A percentile compares a stretch with the other conserved stretches of the same genome.
Evolutionary conservation across 1,140 invertebrate species (phyloP).

Genomic region (Diorhabda carinulata): DNA sequence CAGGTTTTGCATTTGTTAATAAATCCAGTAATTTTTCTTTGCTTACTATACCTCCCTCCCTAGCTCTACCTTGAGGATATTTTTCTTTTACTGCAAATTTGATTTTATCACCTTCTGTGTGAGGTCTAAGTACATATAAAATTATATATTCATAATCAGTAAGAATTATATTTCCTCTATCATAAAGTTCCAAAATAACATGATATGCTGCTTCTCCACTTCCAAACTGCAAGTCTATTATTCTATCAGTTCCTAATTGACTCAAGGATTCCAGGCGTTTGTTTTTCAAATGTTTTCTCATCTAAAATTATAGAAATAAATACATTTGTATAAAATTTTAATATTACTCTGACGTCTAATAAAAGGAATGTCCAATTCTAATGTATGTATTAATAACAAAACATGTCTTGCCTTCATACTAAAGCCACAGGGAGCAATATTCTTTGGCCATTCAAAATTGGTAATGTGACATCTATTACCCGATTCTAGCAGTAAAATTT

Average conservation of each 20-base stretch:
- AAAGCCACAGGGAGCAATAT: conserved; percentile 90
- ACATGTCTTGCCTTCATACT: conserved; percentile 81
- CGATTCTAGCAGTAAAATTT: conserved; percentile 88
- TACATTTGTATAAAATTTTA: too few relatives aligned
- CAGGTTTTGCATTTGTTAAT: conserved; percentile 62
- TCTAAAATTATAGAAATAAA: conserved; percentile 52
- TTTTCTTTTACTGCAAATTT: conserved; percentile 88
- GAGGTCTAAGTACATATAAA: conserved; percentile 87
- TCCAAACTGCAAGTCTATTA: conserved; percentile 93
- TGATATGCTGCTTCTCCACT: conserved; percentile 92
- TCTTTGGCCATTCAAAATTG: conserved; percentile 97
- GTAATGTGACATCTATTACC: conserved; percentile 92
- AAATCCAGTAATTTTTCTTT: conserved; percentile 52
- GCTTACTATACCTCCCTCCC: conserved; percentile 55
- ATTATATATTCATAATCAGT: conserved; percentile 91
- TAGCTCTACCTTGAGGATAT: conserved; percentile 77
- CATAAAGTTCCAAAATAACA: conserved; percentile 94
- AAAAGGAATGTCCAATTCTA: too few relatives aligned
- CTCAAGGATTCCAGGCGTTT: conserved; percentile 83
- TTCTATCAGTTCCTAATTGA: conserved; percentile 86
- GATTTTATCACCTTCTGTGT: conserved; percentile 90
- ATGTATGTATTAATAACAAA: too few relatives aligned
- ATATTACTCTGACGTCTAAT: too few relatives aligned
- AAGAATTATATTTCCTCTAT: conserved; percentile 93
- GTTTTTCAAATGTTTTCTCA: conserved; percentile 96